Conservation (phyloP, 2,888 invertebrate species). For the Scotopteryx bipunctaria region DNA sequence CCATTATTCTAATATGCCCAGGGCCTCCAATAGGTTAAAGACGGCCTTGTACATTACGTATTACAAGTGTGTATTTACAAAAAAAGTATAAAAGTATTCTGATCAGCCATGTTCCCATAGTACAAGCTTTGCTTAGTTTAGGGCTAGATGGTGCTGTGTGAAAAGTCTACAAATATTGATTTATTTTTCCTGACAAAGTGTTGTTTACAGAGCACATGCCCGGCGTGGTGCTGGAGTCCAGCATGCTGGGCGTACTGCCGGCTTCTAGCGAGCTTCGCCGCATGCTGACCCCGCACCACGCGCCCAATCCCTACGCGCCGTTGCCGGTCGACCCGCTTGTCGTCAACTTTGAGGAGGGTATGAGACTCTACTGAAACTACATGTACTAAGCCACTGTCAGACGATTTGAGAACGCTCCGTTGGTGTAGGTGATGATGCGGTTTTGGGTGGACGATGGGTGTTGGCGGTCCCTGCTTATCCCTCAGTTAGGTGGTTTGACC, state of each 20-base stretch:
- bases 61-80: too few relatives aligned
- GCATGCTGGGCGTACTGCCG: slow-evolving; percentile 73
- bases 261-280: slow-evolving; percentile 64
- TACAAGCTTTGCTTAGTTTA: too few relatives aligned
- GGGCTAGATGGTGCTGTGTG: too few relatives aligned
- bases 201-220: slow-evolving; percentile 28
- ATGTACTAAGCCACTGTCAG: slow-evolving; percentile 63
- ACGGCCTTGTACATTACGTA: too few relatives aligned
- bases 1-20: background rate
- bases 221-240: slow-evolving; percentile 71
- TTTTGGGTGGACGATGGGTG: slow-evolving; percentile 13
- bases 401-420: slow-evolving; percentile 49
- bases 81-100: too few relatives aligned
- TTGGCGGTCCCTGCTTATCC: too few relatives aligned
- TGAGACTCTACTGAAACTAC: slow-evolving; percentile 87
- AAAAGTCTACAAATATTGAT: too few relatives aligned
- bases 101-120: too few relatives aligned
- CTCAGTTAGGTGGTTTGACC: too few relatives aligned
- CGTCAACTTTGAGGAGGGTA: slow-evolving; percentile 92
- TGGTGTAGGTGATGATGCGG: slow-evolving; percentile 17
- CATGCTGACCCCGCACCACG: slow-evolving; percentile 57
- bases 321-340: slow-evolving; percentile 87
- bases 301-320: slow-evolving; percentile 64
- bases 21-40: too few relatives aligned
- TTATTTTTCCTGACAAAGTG: too few relatives aligned